A percentile compares a stretch with the other conserved stretches of the same genome.
phyloP scores from a whole-genome alignment of 2,797 vertebrate genomes.

The Varecia variegata region DNA sequence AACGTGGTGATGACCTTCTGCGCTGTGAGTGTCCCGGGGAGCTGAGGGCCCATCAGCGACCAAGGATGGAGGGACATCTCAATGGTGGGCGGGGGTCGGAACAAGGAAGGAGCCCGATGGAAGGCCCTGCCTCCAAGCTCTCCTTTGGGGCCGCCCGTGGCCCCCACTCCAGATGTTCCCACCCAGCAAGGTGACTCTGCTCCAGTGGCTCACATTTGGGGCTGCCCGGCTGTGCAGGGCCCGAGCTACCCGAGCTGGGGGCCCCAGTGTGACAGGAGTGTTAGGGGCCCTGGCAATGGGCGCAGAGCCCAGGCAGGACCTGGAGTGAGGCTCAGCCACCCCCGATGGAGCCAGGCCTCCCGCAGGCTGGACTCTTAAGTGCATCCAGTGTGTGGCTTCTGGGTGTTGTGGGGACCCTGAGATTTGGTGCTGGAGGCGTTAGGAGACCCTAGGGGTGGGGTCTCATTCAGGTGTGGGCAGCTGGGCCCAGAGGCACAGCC shows the following conservation, averaged over 20 bases:
- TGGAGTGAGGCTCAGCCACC: background rate
- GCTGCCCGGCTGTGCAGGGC: background rate
- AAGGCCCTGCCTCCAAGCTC: background rate
- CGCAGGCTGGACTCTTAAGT: background rate
- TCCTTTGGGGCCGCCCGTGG: background rate
- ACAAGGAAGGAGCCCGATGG: background rate
- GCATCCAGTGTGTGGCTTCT: background rate
- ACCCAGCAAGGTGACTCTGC: background rate
- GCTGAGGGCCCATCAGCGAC: background rate
- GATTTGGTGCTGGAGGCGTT: background rate
- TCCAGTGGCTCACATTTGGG: background rate
- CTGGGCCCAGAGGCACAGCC: background rate
- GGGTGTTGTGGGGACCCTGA: background rate
- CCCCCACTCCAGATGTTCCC: background rate
- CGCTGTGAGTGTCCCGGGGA: slow-evolving; percentile 84
- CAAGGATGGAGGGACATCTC: background rate
- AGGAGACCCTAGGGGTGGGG: background rate
- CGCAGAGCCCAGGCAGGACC: accelerated
- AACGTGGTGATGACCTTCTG: slow-evolving; percentile 92
- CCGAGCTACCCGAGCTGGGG: background rate
- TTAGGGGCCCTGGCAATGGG: background rate
- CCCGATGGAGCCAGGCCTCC: background rate
- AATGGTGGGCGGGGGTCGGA: too few species aligned
- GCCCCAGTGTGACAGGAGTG: accelerated
- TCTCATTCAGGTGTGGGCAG: background rate